Evolutionary conservation across 2,797 vertebrate genomes (phyloP), one percentile per base, ranked within the genome.

Genomic region (Loris lydekkerianus): DNA sequence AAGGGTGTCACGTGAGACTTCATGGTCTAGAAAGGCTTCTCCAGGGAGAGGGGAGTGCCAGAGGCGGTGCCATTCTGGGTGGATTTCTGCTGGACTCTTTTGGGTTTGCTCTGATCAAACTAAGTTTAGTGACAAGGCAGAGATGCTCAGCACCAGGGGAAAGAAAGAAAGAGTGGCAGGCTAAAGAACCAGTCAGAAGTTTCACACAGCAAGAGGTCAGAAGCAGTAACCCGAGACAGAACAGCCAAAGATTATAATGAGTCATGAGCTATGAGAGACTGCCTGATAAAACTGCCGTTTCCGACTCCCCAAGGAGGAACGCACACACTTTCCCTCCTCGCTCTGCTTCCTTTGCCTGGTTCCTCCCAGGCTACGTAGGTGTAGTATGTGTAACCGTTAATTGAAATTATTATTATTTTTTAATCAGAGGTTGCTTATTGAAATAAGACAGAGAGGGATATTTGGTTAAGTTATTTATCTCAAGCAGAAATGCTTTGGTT

Each of bases 401-500:
- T 29, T 37, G 56, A 91, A 92, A 43, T 61, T 58, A 46, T 40
- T 85, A 29, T 76, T 81, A 29, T 37, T 31, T 49, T 27, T 17
- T 40, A 53, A 90, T 60, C 25, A 93, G 81, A 88, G 53, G n/a
- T 49, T 78, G 69, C 69, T 86, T 61, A 81, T 73, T 86, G 46
- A 93, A 94, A 97, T 29, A 84, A 93, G 27, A 56, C 23, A 40
- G 67, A 27, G 43, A 94, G 56, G 80, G 61, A n/a, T 13, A 20
- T 10, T 5, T 63, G 49, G 37, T 46, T 40, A 86, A 91, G n/a
- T 94, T 89, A 60, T n/a, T 95, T 86, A 76, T 96, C 85, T 95
- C 93, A 85, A 76, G 20, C 49, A 91, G 29, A 86, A 91, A 76
- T 82, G 82, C 40, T 78, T 56, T 95, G 96, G 86, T 86, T 78